Evolutionary conservation across 2,888 invertebrate genomes (phyloP), one percentile per base, ranked within the genome.

Genomic region (Trissolcus japonicus): DNA sequence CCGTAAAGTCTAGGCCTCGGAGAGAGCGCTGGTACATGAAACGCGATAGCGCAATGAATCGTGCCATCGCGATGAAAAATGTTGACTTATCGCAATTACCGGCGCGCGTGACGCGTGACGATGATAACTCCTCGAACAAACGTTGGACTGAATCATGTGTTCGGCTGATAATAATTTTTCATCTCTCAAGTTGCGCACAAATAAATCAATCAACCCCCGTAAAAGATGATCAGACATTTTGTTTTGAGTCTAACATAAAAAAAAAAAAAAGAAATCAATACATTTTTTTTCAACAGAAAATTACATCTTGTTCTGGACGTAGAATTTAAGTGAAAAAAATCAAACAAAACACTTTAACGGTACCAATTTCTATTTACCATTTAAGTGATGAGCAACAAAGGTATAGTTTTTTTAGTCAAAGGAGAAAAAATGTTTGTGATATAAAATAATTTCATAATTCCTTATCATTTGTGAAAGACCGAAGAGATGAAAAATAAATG

Each of bases 11-110:
- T 55, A 48, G 65, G 29, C 48, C 55, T 53, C 59, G 59, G 60
- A 60, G 66, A 19, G 29, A 43, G 61, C 51, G 61, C 61, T 35
- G n/a, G 35, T 61, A 35, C 55, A 50, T 41, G 48, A 62, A 67
- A 74, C 66, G 29, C 55, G 73, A 67, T 74, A 74, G 66, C n/a
- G 61, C 73, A 67, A 74, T 66, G 74, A 61, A 67, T 74, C 61
- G 66, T 57, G 55, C 35, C 51, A 59, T 61, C 55, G 74, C 51
- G 62, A 62, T 67, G 54, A 62, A 74, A 67, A 74, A 74, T 74
- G 57, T 62, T 51, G 48, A 74, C 66, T 66, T 74, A 62, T 67
- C 56, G 67, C 53, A 69, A 62, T 69, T 69, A 59, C 66, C 21
- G 55, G 56, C 60, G 35, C 56, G 55, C 59, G 54, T 43, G 48